Conservation (phyloP, 92 coral and sea anemone genomes). For the Phenganax stokvisi region DNA sequence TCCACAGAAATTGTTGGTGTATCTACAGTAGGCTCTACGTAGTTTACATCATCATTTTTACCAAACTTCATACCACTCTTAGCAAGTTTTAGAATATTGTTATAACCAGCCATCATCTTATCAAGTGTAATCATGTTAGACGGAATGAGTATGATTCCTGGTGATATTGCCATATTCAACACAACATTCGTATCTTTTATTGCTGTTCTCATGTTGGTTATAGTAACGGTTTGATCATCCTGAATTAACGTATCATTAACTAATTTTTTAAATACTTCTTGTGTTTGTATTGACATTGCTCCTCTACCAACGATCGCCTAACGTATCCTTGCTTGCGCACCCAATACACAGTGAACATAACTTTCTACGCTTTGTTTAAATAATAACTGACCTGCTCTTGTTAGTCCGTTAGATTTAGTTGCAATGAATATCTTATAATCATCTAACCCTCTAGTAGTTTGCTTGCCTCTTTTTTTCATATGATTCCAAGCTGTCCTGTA, state of each 20-base stretch:
- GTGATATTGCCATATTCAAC: no score
- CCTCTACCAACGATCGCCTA: neutral
- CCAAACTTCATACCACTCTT: neutral
- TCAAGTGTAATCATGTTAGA: no score
- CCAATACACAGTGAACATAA: neutral
- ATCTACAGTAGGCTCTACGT: no score
- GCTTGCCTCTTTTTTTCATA: neutral
- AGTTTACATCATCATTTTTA: neutral
- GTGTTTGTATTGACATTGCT: neutral
- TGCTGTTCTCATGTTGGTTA: no score
- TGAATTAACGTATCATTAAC: no score
- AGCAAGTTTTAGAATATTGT: neutral
- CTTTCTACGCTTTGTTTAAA: conserved; percentile 6
- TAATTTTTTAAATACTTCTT: neutral
- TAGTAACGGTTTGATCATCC: no score
- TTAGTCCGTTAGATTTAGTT: neutral
- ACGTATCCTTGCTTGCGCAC: neutral
- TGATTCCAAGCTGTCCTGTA: no score
- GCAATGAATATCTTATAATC: neutral
- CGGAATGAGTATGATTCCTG: no score
- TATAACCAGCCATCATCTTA: no score
- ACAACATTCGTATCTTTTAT: no score
- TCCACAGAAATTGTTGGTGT: no score
- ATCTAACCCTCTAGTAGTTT: neutral
- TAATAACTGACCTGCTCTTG: neutral